These are phyloP conservation scores for Pelobates fuscus DNA, from an alignment of 2,113 vertebrate genomes.

Conservation along the genomic window DNA sequence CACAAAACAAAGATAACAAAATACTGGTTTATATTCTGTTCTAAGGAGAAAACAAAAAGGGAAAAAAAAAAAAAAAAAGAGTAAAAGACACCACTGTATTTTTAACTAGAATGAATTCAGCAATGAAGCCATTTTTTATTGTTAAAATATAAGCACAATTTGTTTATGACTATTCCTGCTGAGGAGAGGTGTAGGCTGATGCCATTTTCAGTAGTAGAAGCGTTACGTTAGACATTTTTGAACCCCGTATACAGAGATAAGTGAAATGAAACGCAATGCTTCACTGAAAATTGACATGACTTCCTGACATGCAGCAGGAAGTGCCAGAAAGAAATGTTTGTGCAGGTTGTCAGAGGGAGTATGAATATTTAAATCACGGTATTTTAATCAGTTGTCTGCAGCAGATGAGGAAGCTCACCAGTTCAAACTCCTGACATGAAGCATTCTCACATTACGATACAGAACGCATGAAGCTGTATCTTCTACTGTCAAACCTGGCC, in stretches of 20 bases:
- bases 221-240: neutral
- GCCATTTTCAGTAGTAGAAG: neutral
- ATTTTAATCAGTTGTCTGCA: constrained; percentile 49
- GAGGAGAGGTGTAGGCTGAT: neutral
- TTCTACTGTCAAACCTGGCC: constrained; percentile 22
- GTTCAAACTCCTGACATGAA: constrained; percentile 32
- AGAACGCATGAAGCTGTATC: neutral
- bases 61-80: neutral
- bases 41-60: too few relatives aligned
- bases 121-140: too few relatives aligned
- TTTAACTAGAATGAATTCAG: neutral
- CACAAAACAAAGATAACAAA: too few relatives aligned
- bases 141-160: neutral
- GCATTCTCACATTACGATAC: constrained; percentile 23
- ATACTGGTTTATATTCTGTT: neutral
- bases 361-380: constrained; percentile 44
- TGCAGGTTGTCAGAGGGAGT: constrained; percentile 31
- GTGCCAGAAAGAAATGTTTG: constrained; percentile 35
- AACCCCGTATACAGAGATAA: constrained; percentile 14
- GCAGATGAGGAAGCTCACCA: constrained; percentile 33
- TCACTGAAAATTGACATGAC: constrained; percentile 36
- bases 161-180: neutral
- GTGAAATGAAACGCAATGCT: constrained; percentile 33
- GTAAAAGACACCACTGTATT: neutral
- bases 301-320: constrained; percentile 40